phyloP scores from a whole-genome alignment of 2,113 vertebrate genomes.

The Camelus bactrianus region DNA sequence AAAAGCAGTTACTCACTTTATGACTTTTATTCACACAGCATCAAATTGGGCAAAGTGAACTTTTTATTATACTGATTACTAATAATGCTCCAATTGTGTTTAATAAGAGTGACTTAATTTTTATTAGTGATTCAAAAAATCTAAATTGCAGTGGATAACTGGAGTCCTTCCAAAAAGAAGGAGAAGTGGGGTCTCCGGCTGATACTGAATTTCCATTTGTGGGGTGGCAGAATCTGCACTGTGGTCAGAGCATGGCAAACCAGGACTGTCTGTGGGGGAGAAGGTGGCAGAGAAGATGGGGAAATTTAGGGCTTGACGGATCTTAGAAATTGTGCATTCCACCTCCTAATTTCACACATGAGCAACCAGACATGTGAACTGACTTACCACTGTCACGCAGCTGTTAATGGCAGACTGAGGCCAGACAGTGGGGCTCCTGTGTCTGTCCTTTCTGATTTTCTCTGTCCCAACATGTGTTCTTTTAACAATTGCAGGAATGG shows the following conservation, averaged over 20 bases:
- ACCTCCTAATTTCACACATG: background rate
- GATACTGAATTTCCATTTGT: background rate
- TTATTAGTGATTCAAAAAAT: constrained; percentile 27
- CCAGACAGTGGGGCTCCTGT: background rate
- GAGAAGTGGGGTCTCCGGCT: background rate
- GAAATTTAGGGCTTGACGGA: background rate
- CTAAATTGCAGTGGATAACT: background rate
- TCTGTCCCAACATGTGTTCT: background rate
- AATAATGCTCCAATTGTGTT: constrained; percentile 52
- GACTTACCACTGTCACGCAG: background rate
- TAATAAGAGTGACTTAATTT: constrained; percentile 55
- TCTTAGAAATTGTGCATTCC: background rate
- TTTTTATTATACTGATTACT: constrained; percentile 60
- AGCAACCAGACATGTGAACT: background rate
- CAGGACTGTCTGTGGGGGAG: background rate
- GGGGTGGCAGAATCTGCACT: background rate
- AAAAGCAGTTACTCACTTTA: constrained; percentile 39
- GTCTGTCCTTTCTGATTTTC: background rate
- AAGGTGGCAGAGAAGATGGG: background rate
- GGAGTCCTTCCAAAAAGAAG: background rate
- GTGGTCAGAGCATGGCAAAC: background rate
- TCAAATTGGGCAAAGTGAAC: constrained; percentile 52
- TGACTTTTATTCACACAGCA: constrained; percentile 37
- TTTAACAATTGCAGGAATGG: background rate
- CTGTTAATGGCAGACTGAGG: background rate